phyloP scores from a whole-genome alignment of 2,113 vertebrate species.

The Callorhinus ursinus region DNA sequence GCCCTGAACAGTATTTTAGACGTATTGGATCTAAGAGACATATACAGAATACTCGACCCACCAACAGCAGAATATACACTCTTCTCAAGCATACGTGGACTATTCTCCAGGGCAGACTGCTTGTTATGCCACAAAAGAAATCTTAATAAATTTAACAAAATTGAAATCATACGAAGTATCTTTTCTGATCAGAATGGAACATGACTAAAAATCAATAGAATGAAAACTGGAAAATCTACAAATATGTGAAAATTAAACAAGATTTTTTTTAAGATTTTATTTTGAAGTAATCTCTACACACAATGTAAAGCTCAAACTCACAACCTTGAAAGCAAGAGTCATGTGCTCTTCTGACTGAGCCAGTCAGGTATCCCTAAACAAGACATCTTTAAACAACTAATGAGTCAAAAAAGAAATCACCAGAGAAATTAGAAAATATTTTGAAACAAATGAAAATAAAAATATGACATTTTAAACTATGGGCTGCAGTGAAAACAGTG shows the following conservation, averaged over 20 bases:
- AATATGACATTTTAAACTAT: background rate
- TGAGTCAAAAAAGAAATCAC: background rate
- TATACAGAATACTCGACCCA: background rate
- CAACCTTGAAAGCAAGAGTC: background rate
- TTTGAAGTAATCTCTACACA: background rate
- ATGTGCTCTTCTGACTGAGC: background rate
- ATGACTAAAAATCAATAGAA: background rate
- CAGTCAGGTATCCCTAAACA: background rate
- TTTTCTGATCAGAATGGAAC: background rate
- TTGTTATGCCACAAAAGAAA: background rate
- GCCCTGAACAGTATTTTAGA: background rate
- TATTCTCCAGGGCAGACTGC: background rate
- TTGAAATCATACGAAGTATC: background rate
- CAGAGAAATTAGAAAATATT: background rate
- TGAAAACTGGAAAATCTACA: background rate
- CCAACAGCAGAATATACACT: background rate
- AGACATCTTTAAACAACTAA: background rate
- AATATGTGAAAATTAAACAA: background rate
- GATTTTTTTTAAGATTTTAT: background rate
- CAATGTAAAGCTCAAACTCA: background rate
- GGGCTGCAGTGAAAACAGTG: background rate
- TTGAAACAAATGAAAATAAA: background rate
- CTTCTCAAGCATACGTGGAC: background rate
- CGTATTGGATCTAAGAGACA: background rate
- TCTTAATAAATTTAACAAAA: background rate